Base-by-base conservation (phyloP, 1,140 invertebrate genomes). In the honey bee (Apis mellifera) region DNA sequence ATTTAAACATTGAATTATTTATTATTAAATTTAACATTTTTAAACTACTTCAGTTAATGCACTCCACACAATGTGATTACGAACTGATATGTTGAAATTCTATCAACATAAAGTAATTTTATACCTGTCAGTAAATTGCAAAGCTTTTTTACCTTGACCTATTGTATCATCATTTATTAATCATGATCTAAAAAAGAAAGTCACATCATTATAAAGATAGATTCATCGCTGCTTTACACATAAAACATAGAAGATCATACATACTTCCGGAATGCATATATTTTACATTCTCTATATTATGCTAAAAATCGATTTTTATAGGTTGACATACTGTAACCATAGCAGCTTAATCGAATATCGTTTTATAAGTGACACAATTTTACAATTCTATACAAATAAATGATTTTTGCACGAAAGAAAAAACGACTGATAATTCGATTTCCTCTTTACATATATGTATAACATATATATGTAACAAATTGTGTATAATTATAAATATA, bases 251-350 rank as follows among this genome's bases (percentile, higher is more conserved):
- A 15, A 15, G 19, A 57, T 76, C 64, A 52, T 83, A 64, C 23
- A 52, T 52, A 60, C 15, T 55, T 82, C 23, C 50, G 76, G 70
- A 42, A 42, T 42, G 32, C 32, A 42, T 42, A 42, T 86, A 65
- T 54, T 84, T 84, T 59, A 73, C 32, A 74, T 76, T 62, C 81
- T 84, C 48, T 77, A 87, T 59, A 77, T 64, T n/a, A 78, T 19
- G 60, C 26, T 77, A 80, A 82, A 84, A 86, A 91, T 90, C 90
- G 90, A 90, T 90, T 89, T 90, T 85, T 81, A 75, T 70, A 86
- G 90, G 88, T 90, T 90, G 89, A 90, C 85, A 86, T 72, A 83
- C 72, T 85, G 90, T 91, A 89, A 91, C 90, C 89, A 91, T 91
- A 90, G 90, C 82, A 91, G 86, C 90, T 90, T 85, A 83, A 88